Percentiles rank a stretch among this genome's conserved stretches.
phyloP scores from a whole-genome alignment of 2,888 invertebrate genomes.

The Tinea pellionella region DNA sequence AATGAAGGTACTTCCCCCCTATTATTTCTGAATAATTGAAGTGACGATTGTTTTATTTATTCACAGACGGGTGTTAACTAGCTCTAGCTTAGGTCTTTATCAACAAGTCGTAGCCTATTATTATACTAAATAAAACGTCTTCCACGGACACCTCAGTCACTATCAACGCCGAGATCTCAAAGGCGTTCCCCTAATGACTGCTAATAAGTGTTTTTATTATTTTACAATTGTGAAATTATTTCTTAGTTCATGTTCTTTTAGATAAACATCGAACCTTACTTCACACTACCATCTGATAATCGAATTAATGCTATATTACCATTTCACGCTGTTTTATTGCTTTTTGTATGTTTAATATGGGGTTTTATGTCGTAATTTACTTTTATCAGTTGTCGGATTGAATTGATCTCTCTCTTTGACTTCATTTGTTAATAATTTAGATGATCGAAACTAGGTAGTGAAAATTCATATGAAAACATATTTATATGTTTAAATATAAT shows the following conservation, averaged over 20 bases:
- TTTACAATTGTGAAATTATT: conserved; percentile 67
- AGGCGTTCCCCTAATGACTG: conserved; percentile 62
- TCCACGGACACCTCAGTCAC: conserved; percentile 19
- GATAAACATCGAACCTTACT: conserved; percentile 69
- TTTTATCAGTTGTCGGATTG: conserved; percentile 61
- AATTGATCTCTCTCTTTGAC: conserved; percentile 43
- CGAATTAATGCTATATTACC: conserved; percentile 65
- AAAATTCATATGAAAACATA: too few relatives aligned
- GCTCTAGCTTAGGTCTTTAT: conserved; percentile 22
- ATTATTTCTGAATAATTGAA: neutral
- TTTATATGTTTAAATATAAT: too few relatives aligned
- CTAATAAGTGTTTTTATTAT: conserved; percentile 69
- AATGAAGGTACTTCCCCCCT: neutral
- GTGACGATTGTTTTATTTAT: conserved; percentile 9
- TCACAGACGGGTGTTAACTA: conserved; percentile 32
- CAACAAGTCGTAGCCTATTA: conserved; percentile 33
- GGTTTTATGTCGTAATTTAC: conserved; percentile 57
- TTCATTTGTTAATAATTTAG: conserved; percentile 1
- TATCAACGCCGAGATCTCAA: conserved; percentile 59
- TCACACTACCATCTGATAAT: conserved; percentile 69
- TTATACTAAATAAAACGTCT: conserved; percentile 44
- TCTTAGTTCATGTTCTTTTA: conserved; percentile 52
- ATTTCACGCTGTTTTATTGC: conserved; percentile 67
- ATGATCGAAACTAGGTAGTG: too few relatives aligned
- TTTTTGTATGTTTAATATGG: conserved; percentile 57